Percentiles rank a stretch among this genome's conserved stretches.
phyloP scores from a whole-genome alignment of 2,888 invertebrate species.

The Diaprepes abbreviatus region DNA sequence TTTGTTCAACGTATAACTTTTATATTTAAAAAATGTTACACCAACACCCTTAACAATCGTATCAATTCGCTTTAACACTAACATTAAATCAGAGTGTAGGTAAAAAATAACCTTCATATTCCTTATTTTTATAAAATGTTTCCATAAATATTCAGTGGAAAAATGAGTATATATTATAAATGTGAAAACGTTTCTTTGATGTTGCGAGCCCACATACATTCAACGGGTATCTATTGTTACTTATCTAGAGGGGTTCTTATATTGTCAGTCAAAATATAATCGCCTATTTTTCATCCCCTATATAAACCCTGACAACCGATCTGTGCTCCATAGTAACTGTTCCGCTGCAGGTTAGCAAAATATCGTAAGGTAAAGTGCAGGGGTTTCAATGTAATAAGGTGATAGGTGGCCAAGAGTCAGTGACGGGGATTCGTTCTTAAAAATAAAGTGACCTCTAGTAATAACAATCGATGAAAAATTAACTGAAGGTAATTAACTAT shows the following conservation, averaged over 20 bases:
- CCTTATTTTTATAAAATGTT: neutral
- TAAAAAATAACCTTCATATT: too few relatives aligned
- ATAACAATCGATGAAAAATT: too few relatives aligned
- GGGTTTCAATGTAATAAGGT: constrained; percentile 46
- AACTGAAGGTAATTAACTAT: too few relatives aligned
- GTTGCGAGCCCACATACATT: constrained; percentile 18
- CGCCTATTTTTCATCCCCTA: constrained; percentile 50
- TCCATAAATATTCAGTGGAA: constrained; percentile 23
- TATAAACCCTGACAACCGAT: constrained; percentile 49
- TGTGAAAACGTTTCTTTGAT: constrained; percentile 10
- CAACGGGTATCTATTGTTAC: constrained; percentile 44
- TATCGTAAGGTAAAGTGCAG: constrained; percentile 44
- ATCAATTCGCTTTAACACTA: too few relatives aligned
- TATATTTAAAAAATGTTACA: too few relatives aligned
- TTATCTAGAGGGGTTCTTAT: constrained; percentile 50
- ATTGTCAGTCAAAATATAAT: constrained; percentile 51
- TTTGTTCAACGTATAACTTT: too few relatives aligned
- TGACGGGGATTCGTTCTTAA: constrained; percentile 21
- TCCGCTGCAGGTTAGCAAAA: constrained; percentile 43
- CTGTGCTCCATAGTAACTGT: constrained; percentile 47
- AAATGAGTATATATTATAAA: constrained; percentile 14
- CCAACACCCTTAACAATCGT: too few relatives aligned
- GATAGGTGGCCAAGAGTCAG: constrained; percentile 28
- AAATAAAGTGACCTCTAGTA: too few relatives aligned
- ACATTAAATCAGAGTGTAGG: too few relatives aligned